These are phyloP conservation scores for Corythornis madagascariensis DNA, from an alignment of 2,113 vertebrate genomes.

Conservation along the genomic window DNA sequence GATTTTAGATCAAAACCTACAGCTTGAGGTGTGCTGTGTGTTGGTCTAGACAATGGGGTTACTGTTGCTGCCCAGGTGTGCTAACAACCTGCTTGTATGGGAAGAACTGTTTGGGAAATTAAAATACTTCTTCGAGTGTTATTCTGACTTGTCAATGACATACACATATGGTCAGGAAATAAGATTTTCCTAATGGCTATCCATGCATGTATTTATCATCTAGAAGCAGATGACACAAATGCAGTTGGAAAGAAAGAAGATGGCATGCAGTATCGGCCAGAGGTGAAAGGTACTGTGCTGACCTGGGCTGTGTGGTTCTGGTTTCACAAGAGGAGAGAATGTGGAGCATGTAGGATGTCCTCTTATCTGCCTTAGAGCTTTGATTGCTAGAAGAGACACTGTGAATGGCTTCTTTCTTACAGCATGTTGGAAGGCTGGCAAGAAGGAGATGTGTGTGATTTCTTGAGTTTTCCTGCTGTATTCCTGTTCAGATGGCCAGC, in stretches of 20 bases:
- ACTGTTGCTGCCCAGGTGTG: neutral
- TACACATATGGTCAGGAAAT: neutral
- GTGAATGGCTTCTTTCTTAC: neutral
- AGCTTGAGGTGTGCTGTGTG: neutral
- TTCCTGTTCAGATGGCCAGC: neutral
- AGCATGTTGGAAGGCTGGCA: neutral
- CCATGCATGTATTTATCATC: constrained; percentile 40
- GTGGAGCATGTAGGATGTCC: neutral
- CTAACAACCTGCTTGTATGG: neutral
- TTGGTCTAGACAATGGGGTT: accelerated
- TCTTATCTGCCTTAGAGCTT: neutral
- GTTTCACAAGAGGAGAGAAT: neutral
- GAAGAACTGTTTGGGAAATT: neutral
- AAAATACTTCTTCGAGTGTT: neutral
- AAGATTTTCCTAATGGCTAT: constrained; percentile 1
- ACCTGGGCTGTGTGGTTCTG: neutral
- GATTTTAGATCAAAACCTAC: neutral
- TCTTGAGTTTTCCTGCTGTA: neutral
- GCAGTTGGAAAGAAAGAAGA: constrained; percentile 83
- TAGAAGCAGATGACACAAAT: constrained; percentile 78
- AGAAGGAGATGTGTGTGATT: neutral
- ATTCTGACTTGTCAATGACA: neutral
- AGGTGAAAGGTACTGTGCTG: constrained; percentile 80
- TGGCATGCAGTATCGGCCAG: constrained; percentile 80
- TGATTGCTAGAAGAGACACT: neutral